Conservation (phyloP, 2,888 invertebrate genomes). For the Athalia cordata region DNA sequence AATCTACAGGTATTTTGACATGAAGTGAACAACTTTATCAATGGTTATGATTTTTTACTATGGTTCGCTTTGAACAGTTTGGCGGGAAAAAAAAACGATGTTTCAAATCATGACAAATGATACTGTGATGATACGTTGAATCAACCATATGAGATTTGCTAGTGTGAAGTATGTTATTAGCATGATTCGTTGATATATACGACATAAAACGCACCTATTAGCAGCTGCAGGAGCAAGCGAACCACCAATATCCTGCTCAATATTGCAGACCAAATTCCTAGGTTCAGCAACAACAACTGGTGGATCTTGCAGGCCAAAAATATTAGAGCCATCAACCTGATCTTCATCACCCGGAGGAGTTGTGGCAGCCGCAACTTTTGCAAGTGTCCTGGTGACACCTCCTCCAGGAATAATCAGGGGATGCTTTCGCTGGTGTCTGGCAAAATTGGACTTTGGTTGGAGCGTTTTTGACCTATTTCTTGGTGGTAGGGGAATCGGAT, state of each 20-base stretch:
- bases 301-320: constrained; percentile 47
- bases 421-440: constrained; percentile 87
- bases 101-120: too few species aligned
- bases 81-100: too few species aligned
- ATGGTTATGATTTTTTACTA: neutral
- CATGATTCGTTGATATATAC: neutral
- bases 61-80: too few species aligned
- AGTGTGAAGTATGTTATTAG: too few species aligned
- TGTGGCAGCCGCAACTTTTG: constrained; percentile 76
- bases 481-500: constrained; percentile 87
- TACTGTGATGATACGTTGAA: too few species aligned
- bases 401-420: constrained; percentile 85
- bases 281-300: constrained; percentile 27
- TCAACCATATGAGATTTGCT: too few species aligned
- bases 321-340: constrained; percentile 65
- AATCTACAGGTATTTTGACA: neutral
- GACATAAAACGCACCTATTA: constrained; percentile 39
- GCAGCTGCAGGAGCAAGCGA: constrained; percentile 35
- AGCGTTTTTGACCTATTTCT: constrained; percentile 81
- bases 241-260: constrained; percentile 12
- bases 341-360: constrained; percentile 71
- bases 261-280: constrained; percentile 33
- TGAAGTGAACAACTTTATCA: neutral
- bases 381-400: constrained; percentile 79
- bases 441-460: constrained; percentile 78